Evolutionary conservation across 2,797 vertebrate genomes (phyloP).

Genomic region (Poeciliopsis presidionis): DNA sequence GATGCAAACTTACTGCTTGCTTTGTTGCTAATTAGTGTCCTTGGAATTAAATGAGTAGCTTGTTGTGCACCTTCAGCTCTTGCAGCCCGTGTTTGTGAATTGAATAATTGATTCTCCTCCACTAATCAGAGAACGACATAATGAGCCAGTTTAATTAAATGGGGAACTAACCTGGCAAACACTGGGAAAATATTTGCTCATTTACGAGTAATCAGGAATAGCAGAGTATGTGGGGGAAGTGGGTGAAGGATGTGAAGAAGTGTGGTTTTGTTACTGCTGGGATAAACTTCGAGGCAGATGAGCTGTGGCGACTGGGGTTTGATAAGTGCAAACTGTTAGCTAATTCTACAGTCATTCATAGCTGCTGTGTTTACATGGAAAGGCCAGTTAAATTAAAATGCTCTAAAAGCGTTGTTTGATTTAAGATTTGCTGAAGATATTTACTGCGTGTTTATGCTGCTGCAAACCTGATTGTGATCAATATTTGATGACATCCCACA

Average conservation of each 20-base stretch:
- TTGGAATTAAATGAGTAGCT: conserved; percentile 99
- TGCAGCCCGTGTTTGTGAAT: conserved; percentile 87
- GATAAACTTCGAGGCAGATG: conserved; percentile 12
- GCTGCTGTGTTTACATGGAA: background rate
- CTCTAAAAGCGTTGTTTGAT: background rate
- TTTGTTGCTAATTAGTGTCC: conserved; percentile 99
- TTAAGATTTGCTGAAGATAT: background rate
- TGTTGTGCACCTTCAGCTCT: conserved; percentile 94
- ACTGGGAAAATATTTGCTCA: conserved; percentile 99
- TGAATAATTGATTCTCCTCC: conserved; percentile 99
- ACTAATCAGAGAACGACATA: conserved; percentile 99
- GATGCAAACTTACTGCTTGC: conserved; percentile 93
- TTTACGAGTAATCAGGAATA: conserved; percentile 96
- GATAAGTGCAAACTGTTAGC: background rate
- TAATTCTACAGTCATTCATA: background rate
- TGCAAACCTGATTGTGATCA: background rate
- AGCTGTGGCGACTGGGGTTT: conserved; percentile 11
- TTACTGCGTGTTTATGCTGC: background rate
- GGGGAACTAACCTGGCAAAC: conserved; percentile 99
- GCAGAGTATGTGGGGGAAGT: conserved; percentile 60
- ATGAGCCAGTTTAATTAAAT: conserved; percentile 99
- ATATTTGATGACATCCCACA: background rate
- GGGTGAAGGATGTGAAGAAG: conserved; percentile 30
- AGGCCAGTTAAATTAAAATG: background rate
- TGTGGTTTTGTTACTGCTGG: conserved; percentile 35